These are phyloP conservation scores for Pangasius djambal DNA, from an alignment of 2,797 vertebrate genomes.

Conservation along the genomic window DNA sequence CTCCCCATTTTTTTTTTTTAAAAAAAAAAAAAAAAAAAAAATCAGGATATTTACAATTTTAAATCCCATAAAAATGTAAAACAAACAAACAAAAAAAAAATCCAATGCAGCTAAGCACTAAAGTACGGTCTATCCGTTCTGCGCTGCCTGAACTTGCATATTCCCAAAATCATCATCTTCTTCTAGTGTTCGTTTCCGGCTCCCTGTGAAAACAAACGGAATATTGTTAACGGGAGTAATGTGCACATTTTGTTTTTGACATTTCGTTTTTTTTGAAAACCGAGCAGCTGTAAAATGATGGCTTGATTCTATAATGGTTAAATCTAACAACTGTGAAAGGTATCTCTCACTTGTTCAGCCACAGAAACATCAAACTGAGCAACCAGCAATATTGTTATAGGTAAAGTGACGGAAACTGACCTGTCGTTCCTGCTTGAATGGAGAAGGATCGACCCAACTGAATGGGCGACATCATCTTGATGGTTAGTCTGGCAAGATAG, in stretches of 20 bases:
- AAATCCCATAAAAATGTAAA: conserved; percentile 82
- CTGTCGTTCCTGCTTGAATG: conserved; percentile 87
- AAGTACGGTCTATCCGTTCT: conserved; percentile 82
- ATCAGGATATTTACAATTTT: conserved; percentile 82
- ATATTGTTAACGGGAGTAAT: not conserved
- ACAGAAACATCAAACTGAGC: not conserved
- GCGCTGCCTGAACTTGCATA: conserved; percentile 91
- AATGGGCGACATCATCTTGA: conserved; percentile 98
- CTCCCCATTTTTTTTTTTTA: not conserved
- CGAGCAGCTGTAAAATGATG: not conserved
- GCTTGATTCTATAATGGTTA: not conserved
- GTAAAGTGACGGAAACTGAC: conserved; percentile 65
- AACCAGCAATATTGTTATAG: no score
- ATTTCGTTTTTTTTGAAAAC: not conserved
- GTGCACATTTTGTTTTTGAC: not conserved
- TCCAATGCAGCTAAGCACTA: conserved; percentile 65
- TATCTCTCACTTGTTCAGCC: not conserved
- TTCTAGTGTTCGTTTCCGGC: conserved; percentile 91
- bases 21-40: conserved; percentile 69
- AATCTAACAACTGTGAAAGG: not conserved
- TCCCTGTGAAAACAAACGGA: conserved; percentile 73
- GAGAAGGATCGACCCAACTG: conserved; percentile 91
- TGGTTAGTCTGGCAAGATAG: conserved; percentile 96
- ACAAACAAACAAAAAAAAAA: conserved; percentile 55
- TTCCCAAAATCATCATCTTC: conserved; percentile 94